Base-by-base conservation (phyloP, 2,888 invertebrate species). In the Caenorhabditis wallacei region DNA sequence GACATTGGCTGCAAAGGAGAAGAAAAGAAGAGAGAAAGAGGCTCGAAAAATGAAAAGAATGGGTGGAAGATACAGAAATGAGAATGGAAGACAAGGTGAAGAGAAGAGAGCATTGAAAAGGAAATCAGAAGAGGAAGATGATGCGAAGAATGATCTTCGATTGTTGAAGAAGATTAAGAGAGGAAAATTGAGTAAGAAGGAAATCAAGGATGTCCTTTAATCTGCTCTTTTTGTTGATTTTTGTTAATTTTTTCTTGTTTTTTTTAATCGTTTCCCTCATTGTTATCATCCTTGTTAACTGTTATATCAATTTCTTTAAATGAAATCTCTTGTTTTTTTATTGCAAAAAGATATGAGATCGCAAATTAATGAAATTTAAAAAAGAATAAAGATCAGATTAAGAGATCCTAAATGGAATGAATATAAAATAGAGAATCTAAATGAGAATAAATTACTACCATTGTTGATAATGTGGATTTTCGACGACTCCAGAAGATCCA, bases 101-200 rank as follows among this genome's bases (percentile, higher is more conserved):
- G 46, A 78, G 64, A 80, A 68, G 37, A 43, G 76, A 35, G 84
- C 66, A 13, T 46, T 61, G 76, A 88, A 86, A 61, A 59, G 86
- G 37, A 84, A 84, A 56, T 68, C 82, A 22, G 80, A 80, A 40
- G 82, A 84, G 8, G 93, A 93, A 30, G 92, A 93, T 24, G 92
- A 93, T 46, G 86, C 93, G 54, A 91, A 92, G 11, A 90, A 92
- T 30, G 93, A 93, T 84, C 88, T 92, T 48, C 88, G 92, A 72
- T 89, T 93, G 66, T 86, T 93, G 69, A 93, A 93, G 87, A 93
- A 93, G 84, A 90, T 93, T 59, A 93, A 93, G 88, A 92, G 90
- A 68, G 93, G 93, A 66, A 93, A 93, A 88, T 92, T 92, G 46
- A 89, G 89, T 24, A 88, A 90, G 66, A 89, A 91, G 68, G 92